Conservation (phyloP, 2,888 invertebrate genomes). For the Eilema sororculum region DNA sequence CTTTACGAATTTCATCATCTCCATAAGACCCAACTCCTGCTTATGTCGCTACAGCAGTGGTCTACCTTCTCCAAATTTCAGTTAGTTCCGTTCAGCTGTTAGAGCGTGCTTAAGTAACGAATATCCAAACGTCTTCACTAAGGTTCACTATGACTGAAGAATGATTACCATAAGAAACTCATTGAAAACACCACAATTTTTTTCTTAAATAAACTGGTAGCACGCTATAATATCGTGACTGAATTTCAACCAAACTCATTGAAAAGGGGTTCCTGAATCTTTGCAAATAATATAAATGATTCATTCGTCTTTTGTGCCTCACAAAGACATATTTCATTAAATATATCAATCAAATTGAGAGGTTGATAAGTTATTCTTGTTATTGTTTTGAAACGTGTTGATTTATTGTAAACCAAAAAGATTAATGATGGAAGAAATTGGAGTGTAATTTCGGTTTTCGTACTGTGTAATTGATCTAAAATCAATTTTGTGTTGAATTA, state of each 20-base stretch:
- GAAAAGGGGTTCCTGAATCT: neutral
- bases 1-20: no score
- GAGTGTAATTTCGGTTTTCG: neutral
- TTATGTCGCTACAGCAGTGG: no score
- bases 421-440: conserved; percentile 10
- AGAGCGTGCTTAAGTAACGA: no score
- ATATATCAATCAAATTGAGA: conserved; percentile 7
- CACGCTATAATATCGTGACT: neutral
- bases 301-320: neutral
- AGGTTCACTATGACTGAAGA: no score
- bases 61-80: no score
- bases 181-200: neutral
- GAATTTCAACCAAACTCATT: neutral
- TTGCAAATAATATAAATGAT: neutral
- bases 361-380: conserved; percentile 1
- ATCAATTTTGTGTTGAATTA: neutral
- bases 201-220: neutral
- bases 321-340: conserved; percentile 1
- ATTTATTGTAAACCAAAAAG: conserved; percentile 10
- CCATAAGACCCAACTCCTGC: no score
- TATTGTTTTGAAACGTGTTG: conserved; percentile 14
- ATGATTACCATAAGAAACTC: neutral
- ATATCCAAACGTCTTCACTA: no score
- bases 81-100: no score
- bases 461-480: neutral